Percentiles rank a stretch among this genome's conserved stretches.
phyloP scores from a whole-genome alignment of 2,888 invertebrate genomes.

The Leptopilina drosophilae region DNA sequence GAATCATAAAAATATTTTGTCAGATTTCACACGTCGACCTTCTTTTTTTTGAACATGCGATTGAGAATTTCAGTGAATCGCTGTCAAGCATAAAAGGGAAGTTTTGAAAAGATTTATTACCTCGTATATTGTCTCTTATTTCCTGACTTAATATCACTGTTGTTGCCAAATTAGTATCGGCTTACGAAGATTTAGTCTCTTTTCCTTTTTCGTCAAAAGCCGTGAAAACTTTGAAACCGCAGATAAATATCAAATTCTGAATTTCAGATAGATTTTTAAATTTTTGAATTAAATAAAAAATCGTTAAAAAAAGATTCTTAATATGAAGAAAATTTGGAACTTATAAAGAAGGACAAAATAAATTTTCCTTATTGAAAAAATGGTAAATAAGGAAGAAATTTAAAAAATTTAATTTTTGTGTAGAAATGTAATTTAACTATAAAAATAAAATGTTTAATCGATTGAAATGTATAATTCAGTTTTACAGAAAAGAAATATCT shows the following conservation, averaged over 20 bases:
- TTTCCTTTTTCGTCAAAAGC: too few species aligned
- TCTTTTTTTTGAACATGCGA: neutral
- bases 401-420: too few species aligned
- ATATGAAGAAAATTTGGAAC: too few species aligned
- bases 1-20: constrained; percentile 12
- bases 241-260: neutral
- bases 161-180: neutral
- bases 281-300: too few species aligned
- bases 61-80: neutral
- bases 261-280: too few species aligned
- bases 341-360: too few species aligned
- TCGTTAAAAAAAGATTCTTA: too few species aligned
- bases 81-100: neutral
- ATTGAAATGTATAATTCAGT: neutral
- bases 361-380: too few species aligned
- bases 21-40: constrained; percentile 18
- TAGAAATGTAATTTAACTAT: too few species aligned
- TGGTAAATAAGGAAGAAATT: too few species aligned
- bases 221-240: too few species aligned
- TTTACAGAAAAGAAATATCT: neutral
- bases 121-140: neutral
- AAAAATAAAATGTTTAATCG: too few species aligned
- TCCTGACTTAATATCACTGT: constrained; percentile 1
- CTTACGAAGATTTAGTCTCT: neutral
- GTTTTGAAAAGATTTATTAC: neutral